Evolutionary conservation across 2,797 vertebrate genomes (phyloP).

Genomic region (Paramormyrops hopkinsi): DNA sequence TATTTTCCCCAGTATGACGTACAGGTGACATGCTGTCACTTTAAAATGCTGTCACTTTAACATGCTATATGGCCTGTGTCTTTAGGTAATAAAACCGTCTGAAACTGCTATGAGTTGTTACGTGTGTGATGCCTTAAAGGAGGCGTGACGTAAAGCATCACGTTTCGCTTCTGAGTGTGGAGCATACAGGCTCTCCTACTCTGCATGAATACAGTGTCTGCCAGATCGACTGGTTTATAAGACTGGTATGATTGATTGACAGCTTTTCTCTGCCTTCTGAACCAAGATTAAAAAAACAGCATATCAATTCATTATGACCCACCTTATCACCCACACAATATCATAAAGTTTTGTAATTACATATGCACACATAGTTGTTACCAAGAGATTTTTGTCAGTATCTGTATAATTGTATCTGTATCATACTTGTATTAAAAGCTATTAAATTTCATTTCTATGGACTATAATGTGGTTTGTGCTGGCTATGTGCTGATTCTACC

Average conservation of each 20-base stretch:
- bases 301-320: not conserved
- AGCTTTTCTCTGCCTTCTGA: not conserved
- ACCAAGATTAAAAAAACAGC: not conserved
- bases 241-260: not conserved
- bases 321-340: not conserved
- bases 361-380: not conserved
- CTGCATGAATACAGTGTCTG: not conserved
- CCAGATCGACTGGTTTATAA: not conserved
- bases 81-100: not conserved
- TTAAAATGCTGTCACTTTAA: not conserved
- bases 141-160: not conserved
- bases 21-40: not conserved
- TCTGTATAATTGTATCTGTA: not conserved
- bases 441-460: not conserved
- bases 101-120: not conserved
- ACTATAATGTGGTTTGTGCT: not conserved
- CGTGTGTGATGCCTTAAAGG: not conserved
- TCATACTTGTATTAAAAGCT: not conserved
- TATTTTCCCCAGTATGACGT: not conserved
- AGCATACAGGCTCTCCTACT: not conserved
- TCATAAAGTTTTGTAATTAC: not conserved
- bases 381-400: not conserved
- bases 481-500: not conserved
- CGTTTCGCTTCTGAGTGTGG: not conserved
- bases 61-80: not conserved